Base-by-base conservation (phyloP, 2,888 invertebrate genomes). In the Stratiomys singularior region DNA sequence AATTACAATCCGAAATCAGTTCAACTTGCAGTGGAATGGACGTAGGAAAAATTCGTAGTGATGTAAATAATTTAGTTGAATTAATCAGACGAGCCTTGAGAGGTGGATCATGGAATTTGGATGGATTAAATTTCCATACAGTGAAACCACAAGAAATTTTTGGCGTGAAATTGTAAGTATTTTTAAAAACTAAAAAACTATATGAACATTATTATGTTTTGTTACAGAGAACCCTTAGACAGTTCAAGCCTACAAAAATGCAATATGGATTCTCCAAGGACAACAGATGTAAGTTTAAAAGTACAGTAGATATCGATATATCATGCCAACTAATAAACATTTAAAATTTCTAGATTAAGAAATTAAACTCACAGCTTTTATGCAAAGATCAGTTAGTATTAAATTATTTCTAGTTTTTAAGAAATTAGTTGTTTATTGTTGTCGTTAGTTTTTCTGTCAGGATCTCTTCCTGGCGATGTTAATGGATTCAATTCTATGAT, bases 81-180 rank as follows among this genome's bases (percentile, higher is more conserved):
- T 84, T 89, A 44, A 85, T 90, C 58, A 87, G 87, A 81, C 84
- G 88, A 56, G 85, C 85, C 1, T 85, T 86, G 74, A 86, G 87
- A 23, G 84, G 84, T 1, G 83, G 85, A 3, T 80, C 78, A 4
- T 89, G 88, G 88, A 86, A 84, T 79, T 80, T 85, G 1, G 83
- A 86, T 23, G 87, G 85, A 0, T 81, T 89, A 11, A 81, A 82
- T 18, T 88, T 90, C 83, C 87, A 88, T 81, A 88, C 88, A 0
- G 80, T 90, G 28, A 83, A 84, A 0, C 81, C 84, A 30, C 81
- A 83, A 52, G 87, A 89, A 76, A 81, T 89, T 56, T 81, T 87
- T 76, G 85, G 84, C 13, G 44, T 44, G 9, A 63, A 64, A 21
- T 13, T 76, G 76, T 76, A 28, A 76, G 63, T 46, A 7, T 13